phyloP scores from a whole-genome alignment of 2,797 vertebrate species.

The Pangasius macronema region DNA sequence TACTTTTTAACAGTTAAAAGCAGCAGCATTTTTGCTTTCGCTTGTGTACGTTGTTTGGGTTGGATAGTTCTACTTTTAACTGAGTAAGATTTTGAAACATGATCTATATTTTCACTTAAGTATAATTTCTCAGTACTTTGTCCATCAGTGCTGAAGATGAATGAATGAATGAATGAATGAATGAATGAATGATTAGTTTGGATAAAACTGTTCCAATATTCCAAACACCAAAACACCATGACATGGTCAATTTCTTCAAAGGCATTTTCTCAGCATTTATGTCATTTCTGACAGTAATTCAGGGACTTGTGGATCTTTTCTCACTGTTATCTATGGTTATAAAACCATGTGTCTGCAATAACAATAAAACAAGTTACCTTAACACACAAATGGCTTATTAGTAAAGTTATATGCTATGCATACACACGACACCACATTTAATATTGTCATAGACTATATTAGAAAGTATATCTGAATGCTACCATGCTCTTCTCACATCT shows the following conservation, averaged over 20 bases:
- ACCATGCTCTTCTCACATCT: conserved; percentile 5
- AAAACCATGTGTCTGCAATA: not conserved
- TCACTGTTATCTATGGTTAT: not conserved
- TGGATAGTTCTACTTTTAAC: not conserved
- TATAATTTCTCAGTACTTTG: not conserved
- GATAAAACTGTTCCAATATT: not conserved
- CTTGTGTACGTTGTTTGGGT: not conserved
- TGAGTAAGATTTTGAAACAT: not conserved
- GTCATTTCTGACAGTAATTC: not conserved
- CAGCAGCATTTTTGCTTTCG: no score
- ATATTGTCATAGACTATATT: not conserved
- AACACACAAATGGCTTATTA: not conserved
- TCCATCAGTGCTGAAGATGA: not conserved
- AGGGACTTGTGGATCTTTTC: not conserved
- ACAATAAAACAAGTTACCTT: not conserved
- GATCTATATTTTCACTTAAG: not conserved
- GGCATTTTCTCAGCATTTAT: not conserved
- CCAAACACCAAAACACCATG: not conserved
- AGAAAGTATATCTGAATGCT: not conserved
- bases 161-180: not conserved
- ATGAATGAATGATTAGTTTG: not conserved
- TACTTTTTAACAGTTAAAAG: no score
- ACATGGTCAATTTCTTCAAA: no score
- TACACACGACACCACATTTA: not conserved
- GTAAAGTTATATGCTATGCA: not conserved